Conservation (phyloP, 2,113 vertebrate species). For the Conger conger region DNA sequence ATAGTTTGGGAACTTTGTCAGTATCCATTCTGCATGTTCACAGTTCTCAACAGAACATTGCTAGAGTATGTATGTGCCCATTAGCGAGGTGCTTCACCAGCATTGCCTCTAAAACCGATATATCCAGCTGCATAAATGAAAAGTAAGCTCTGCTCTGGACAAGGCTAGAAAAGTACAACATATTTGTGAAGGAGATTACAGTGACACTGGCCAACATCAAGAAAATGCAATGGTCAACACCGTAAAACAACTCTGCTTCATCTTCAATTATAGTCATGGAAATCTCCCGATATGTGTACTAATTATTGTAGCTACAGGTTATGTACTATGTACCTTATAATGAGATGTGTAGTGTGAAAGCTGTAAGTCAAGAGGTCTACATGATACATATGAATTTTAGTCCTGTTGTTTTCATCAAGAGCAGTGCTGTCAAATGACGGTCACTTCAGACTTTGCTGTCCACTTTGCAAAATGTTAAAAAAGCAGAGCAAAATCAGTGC, state of each 20-base stretch:
- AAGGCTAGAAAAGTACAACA: not conserved
- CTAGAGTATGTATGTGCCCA: not conserved
- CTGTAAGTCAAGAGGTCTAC: not conserved
- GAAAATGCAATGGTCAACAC: too few species aligned
- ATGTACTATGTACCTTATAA: too few species aligned
- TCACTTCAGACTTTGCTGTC: not conserved
- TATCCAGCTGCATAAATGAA: not conserved
- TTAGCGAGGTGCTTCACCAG: not conserved
- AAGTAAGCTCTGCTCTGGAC: not conserved
- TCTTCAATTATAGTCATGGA: not conserved
- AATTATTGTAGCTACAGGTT: too few species aligned
- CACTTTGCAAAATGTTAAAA: constrained; percentile 19
- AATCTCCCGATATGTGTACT: too few species aligned
- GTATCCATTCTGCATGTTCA: not conserved
- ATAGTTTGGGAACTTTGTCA: not conserved
- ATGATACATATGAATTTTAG: not conserved
- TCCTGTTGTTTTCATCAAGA: not conserved
- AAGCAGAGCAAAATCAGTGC: constrained; percentile 21
- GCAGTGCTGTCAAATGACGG: not conserved
- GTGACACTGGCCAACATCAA: not conserved
- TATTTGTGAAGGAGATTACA: not conserved
- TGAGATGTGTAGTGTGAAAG: not conserved
- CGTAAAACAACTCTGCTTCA: not conserved
- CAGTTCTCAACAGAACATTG: not conserved
- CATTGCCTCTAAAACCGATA: not conserved